Evolutionary conservation across 1,140 invertebrate species (phyloP), one percentile per base, ranked within the genome.

Genomic region (Agrilus planipennis): DNA sequence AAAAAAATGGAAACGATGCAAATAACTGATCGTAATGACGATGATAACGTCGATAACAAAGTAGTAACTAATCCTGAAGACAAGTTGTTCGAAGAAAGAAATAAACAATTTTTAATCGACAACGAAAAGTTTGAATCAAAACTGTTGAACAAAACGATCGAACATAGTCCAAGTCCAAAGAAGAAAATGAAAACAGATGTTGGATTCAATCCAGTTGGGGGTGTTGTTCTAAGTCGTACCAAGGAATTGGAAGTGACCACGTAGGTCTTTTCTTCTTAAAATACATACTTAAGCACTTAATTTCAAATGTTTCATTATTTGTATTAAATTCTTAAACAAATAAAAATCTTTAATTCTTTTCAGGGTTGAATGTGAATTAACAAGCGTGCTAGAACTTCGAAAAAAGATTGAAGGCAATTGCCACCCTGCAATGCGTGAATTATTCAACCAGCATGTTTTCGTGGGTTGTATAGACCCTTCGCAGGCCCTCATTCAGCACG

Each of bases 381-480:
- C 77, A 0, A 92, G 88, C 62, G 66, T 95, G 0, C 66, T 85
- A 29, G 65, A 72, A 45, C 65, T 94, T 29, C 69, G 81, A 23
- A 68, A 74, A 57, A 62, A 70, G 44, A 60, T 77, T 11, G 72
- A 81, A 58, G 61, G 72, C 15, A 64, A 70, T 27, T 81, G 75
- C 57, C 80, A 85, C 58, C 54, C 68, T 39, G 73, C 74, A 52
- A 58, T 90, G 7, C 68, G 78, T 31, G 76, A 86, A 48, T 74
- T 90, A 21, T 64, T 98, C 35, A 73, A 78, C 4, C 81, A 90
- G 57, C 73, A 89, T 42, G 87, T 77, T 25, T 96, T 90, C 66
- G 87, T 98, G 40, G 92, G 92, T 2, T 85, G 81, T 54, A 77
- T 93, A 11, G 78, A 84, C 58, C 66, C 75, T 46, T 68, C 73